Evolutionary conservation across 2,888 invertebrate genomes (phyloP).

Genomic region (Thera britannica): DNA sequence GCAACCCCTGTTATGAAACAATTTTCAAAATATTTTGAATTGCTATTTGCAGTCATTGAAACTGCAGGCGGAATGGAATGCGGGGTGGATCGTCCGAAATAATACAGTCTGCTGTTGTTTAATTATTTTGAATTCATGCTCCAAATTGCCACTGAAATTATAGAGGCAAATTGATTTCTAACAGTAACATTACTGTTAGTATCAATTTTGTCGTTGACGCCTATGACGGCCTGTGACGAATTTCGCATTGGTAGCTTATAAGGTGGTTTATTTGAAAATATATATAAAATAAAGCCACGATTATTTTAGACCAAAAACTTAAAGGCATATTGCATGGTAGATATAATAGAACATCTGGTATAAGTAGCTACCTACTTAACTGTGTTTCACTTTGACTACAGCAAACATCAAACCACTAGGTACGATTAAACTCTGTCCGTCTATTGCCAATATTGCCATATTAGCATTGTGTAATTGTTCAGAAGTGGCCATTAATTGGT

Average conservation of each 20-base stretch:
- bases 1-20: constrained; percentile 76
- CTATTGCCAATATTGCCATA: constrained; percentile 4
- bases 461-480: constrained; percentile 44
- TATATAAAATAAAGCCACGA: too few species aligned
- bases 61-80: constrained; percentile 77
- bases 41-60: constrained; percentile 83
- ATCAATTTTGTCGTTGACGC: not conserved
- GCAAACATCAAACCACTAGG: not conserved
- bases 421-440: not conserved
- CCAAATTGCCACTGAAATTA: constrained; percentile 23
- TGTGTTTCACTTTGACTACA: not conserved
- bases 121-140: constrained; percentile 50
- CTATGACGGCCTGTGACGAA: not conserved
- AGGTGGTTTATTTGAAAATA: too few species aligned
- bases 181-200: not conserved
- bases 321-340: too few species aligned
- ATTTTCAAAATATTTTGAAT: constrained; percentile 85
- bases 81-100: constrained; percentile 64
- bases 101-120: constrained; percentile 55
- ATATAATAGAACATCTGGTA: too few species aligned
- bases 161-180: constrained; percentile 18
- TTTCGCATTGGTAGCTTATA: not conserved
- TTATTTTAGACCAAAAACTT: too few species aligned
- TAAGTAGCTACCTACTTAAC: too few species aligned
- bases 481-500: constrained; percentile 59